A percentile compares a stretch with the other conserved stretches of the same genome.
Evolutionary conservation across 1,140 invertebrate species (phyloP).

Genomic region (Caligus rogercresseyi): DNA sequence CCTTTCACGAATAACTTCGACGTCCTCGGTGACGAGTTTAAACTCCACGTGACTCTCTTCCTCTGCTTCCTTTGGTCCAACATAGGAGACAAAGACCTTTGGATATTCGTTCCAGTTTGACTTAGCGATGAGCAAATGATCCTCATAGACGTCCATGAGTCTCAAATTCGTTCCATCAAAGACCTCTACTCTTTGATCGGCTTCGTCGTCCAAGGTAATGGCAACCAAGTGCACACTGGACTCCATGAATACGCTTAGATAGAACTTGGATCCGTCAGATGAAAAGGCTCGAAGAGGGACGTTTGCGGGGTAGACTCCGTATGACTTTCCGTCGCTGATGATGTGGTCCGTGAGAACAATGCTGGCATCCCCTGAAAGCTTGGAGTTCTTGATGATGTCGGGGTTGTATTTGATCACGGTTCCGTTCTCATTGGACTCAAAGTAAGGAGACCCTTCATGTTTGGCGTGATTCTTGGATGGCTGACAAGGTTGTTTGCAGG

Average conservation of each 20-base stretch:
- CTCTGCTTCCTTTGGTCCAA: not conserved
- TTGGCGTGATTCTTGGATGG: not conserved
- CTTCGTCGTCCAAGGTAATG: not conserved
- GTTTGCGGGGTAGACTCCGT: not conserved
- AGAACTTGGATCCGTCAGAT: not conserved
- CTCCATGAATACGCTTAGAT: not conserved
- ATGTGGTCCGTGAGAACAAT: not conserved
- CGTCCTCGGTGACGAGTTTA: not conserved
- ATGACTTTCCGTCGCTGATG: not conserved
- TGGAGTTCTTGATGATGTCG: not conserved
- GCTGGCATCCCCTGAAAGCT: not conserved
- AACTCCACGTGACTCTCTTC: not conserved
- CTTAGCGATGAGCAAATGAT: not conserved
- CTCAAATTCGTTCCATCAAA: not conserved
- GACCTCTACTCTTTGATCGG: not conserved
- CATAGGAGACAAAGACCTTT: not conserved
- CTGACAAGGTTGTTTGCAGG: not conserved
- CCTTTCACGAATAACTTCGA: not conserved
- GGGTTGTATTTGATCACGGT: not conserved
- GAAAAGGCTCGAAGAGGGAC: not conserved
- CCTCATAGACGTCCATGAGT: not conserved
- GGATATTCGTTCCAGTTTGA: not conserved
- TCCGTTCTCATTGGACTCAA: not conserved
- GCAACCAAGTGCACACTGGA: not conserved
- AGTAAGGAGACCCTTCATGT: not conserved